Percentiles rank a stretch among this genome's conserved stretches.
Evolutionary conservation across 2,888 invertebrate species (phyloP).

Genomic region (Doris montereyensis): DNA sequence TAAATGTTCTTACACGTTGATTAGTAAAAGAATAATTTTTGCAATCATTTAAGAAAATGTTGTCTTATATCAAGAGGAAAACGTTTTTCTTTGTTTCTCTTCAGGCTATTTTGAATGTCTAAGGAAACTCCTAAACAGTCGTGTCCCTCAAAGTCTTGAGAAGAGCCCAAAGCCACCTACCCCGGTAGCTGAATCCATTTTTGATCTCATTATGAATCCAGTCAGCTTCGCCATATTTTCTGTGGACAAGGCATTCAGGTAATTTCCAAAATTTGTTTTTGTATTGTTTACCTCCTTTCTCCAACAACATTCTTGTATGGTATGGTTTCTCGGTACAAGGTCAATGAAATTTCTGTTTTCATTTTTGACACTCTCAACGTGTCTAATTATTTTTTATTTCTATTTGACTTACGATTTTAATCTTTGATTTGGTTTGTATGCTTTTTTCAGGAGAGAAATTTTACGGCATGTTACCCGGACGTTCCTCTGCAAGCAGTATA

Average conservation of each 20-base stretch:
- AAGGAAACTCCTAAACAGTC: conserved; percentile 80
- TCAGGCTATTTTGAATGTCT: conserved; percentile 84
- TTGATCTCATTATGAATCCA: conserved; percentile 85
- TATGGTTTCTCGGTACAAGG: no score
- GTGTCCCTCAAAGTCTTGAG: conserved; percentile 81
- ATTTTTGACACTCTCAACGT: no score
- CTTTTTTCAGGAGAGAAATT: conserved; percentile 33
- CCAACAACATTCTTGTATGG: no score
- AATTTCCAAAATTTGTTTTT: no score
- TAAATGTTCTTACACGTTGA: no score
- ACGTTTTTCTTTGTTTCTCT: conserved; percentile 45
- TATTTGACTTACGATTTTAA: no score
- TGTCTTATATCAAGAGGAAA: no score
- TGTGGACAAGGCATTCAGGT: conserved; percentile 58
- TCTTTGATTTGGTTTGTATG: no score
- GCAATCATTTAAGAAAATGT: no score
- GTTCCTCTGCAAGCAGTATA: conserved; percentile 66
- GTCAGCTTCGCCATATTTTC: conserved; percentile 76
- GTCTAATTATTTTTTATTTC: no score
- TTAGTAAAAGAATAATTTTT: no score
- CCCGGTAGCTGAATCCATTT: conserved; percentile 81
- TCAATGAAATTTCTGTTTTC: background rate
- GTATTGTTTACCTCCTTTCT: no score
- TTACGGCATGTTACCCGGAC: conserved; percentile 45
- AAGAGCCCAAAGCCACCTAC: conserved; percentile 81